These are phyloP conservation scores for Paraescarpia echinospica DNA, from an alignment of 1,140 invertebrate genomes.

Conservation along the genomic window DNA sequence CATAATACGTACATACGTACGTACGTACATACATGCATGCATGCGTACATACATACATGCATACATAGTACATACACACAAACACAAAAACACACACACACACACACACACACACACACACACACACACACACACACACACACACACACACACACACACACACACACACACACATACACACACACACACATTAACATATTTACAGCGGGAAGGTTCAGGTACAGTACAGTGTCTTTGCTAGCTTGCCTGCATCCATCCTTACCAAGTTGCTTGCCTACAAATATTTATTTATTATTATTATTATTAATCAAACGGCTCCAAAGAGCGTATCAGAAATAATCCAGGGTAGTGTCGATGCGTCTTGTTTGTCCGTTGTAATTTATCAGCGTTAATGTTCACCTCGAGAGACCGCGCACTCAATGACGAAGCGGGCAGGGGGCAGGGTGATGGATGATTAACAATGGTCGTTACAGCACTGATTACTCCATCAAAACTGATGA, in stretches of 20 bases:
- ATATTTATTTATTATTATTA: not conserved
- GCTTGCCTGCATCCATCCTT: not conserved
- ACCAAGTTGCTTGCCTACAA: not conserved
- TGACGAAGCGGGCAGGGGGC: not conserved
- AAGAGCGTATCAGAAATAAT: not conserved
- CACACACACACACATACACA: constrained; percentile 21
- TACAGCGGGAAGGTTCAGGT: no score
- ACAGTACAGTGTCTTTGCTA: no score
- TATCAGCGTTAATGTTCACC: not conserved
- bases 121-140: constrained; percentile 8
- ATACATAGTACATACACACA: not conserved
- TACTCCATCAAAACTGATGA: no score
- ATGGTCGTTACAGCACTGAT: not conserved
- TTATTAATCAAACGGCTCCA: not conserved
- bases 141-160: constrained; percentile 21
- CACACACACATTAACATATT: constrained; percentile 8
- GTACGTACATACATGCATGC: constrained; percentile 10
- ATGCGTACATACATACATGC: constrained; percentile 12
- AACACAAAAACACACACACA: constrained; percentile 4
- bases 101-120: constrained; percentile 13
- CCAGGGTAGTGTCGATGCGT: not conserved
- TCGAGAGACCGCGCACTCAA: not conserved
- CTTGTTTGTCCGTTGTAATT: not conserved
- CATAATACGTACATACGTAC: constrained; percentile 10
- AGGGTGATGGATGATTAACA: not conserved